Percentiles rank a stretch among this genome's conserved stretches.
These are phyloP conservation scores for Zootermopsis nevadensis DNA, from an alignment of 2,888 invertebrate species.

Conservation along the genomic window DNA sequence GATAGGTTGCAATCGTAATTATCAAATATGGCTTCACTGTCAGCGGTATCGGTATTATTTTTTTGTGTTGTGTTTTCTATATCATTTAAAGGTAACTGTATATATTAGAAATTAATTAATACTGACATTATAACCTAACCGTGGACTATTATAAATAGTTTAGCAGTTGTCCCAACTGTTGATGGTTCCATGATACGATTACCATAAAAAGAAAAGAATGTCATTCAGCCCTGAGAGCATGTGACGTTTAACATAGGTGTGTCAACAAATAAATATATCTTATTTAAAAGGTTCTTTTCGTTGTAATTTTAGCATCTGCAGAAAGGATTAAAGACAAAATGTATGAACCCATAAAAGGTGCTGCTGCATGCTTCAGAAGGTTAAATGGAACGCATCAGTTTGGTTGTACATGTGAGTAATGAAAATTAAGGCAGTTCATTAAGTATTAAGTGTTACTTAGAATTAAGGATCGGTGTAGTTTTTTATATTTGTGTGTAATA, in stretches of 20 bases:
- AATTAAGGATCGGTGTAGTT: no score
- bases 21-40: not conserved
- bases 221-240: not conserved
- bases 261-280: not conserved
- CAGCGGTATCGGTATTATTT: not conserved
- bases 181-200: no score
- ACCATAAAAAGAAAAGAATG: no score
- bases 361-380: conserved; percentile 85
- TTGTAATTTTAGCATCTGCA: conserved; percentile 25
- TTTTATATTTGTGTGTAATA: no score
- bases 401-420: conserved; percentile 90
- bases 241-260: not conserved
- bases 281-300: not conserved
- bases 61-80: not conserved
- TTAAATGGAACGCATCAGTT: conserved; percentile 95
- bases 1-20: not conserved
- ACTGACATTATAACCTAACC: not conserved
- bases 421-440: not conserved
- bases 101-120: not conserved
- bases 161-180: no score
- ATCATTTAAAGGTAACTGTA: not conserved
- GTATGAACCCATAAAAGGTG: conserved; percentile 78
- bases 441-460: no score
- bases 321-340: conserved; percentile 83
- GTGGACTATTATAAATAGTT: not conserved